These are phyloP conservation scores for Maccullochella peelii DNA, from an alignment of 2,113 vertebrate genomes.

Conservation along the genomic window DNA sequence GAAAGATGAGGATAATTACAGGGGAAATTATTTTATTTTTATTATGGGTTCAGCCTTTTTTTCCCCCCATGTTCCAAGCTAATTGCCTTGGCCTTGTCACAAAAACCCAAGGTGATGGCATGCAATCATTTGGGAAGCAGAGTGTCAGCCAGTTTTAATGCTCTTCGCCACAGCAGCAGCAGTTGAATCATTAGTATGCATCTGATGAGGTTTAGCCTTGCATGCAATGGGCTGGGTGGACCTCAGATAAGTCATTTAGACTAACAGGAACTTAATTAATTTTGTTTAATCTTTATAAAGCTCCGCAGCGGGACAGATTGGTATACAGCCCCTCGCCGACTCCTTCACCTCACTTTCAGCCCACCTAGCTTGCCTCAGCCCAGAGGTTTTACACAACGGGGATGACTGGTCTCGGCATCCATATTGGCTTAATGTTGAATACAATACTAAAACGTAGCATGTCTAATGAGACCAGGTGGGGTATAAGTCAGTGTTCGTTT, in stretches of 20 bases:
- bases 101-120: conserved; percentile 80
- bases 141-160: conserved; percentile 69
- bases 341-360: conserved; percentile 55
- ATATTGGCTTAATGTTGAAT: conserved; percentile 72
- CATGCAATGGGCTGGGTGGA: conserved; percentile 67
- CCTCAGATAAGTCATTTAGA: conserved; percentile 80
- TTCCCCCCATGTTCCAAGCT: conserved; percentile 57
- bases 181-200: conserved; percentile 73
- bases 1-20: conserved; percentile 86
- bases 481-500: conserved; percentile 60
- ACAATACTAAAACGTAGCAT: conserved; percentile 57
- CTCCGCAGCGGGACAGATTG: conserved; percentile 63
- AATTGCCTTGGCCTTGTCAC: conserved; percentile 84
- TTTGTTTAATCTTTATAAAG: conserved; percentile 79
- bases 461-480: conserved; percentile 70
- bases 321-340: conserved; percentile 60
- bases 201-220: conserved; percentile 71
- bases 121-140: conserved; percentile 65
- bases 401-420: conserved; percentile 42
- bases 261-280: conserved; percentile 82
- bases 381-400: conserved; percentile 41
- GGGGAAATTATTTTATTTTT: conserved; percentile 83
- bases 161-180: conserved; percentile 37
- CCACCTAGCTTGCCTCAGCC: conserved; percentile 52
- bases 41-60: conserved; percentile 60